Percentiles rank a stretch among this genome's conserved stretches.
Conservation (phyloP, 2,113 vertebrate genomes). For the Brienomyrus brachyistius region DNA sequence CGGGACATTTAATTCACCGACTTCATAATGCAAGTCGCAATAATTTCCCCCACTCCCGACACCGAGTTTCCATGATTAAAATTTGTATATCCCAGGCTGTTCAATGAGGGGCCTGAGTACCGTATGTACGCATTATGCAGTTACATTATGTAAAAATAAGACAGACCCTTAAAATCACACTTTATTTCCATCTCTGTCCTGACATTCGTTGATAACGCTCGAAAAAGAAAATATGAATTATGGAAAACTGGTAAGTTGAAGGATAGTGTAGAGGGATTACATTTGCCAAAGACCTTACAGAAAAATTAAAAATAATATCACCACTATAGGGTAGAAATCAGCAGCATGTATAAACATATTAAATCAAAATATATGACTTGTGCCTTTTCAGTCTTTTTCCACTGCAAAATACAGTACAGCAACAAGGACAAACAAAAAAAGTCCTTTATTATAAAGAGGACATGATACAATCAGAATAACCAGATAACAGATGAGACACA, state of each 20-base stretch:
- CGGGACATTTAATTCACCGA: not conserved
- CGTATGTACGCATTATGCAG: not conserved
- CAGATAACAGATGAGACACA: not conserved
- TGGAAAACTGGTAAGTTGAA: not conserved
- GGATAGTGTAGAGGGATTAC: not conserved
- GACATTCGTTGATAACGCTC: not conserved
- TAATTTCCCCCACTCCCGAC: not conserved
- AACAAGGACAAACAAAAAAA: slow-evolving; percentile 7
- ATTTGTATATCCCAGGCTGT: not conserved
- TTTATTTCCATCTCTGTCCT: not conserved
- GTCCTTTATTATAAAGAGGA: slow-evolving; percentile 17
- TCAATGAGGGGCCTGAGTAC: not conserved
- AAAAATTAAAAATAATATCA: not conserved
- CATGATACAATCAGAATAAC: slow-evolving; percentile 14
- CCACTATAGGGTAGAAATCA: not conserved
- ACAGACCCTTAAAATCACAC: not conserved
- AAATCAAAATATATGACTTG: not conserved
- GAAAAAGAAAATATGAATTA: not conserved
- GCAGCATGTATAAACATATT: not conserved
- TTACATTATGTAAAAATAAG: not conserved
- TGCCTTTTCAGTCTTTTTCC: not conserved
- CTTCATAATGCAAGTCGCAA: not conserved
- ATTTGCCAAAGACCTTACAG: not conserved
- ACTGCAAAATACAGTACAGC: not conserved
- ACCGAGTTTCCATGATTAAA: not conserved